A percentile compares a stretch with the other conserved stretches of the same genome.
These are phyloP conservation scores for Luehdorfia chinensis DNA, from an alignment of 1,140 invertebrate species.

Conservation along the genomic window DNA sequence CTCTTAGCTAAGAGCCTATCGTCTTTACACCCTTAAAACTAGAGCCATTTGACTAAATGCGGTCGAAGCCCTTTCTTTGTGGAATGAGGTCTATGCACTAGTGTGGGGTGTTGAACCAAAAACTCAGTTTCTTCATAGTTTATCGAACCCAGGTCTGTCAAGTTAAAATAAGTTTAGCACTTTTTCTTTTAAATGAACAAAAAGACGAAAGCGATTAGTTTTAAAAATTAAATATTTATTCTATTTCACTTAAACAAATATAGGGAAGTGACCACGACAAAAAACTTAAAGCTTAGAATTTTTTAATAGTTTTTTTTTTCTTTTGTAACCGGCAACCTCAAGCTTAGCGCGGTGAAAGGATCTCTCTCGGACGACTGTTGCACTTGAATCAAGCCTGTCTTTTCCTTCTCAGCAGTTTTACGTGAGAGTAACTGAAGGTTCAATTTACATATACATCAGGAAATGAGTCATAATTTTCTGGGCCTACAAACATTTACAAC, in stretches of 20 bases:
- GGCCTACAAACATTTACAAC: too few species aligned
- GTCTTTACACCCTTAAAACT: constrained; percentile 24
- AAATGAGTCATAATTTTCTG: too few species aligned
- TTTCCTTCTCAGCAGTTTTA: constrained; percentile 8
- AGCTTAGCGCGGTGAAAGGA: constrained; percentile 12
- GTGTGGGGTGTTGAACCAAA: constrained; percentile 14
- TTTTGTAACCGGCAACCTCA: constrained; percentile 2
- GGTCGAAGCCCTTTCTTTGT: constrained; percentile 29
- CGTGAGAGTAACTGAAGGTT: too few species aligned
- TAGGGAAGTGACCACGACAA: too few species aligned
- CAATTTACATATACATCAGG: too few species aligned
- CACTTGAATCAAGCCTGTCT: constrained; percentile 7
- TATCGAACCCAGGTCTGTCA: background rate
- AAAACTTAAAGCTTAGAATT: too few species aligned
- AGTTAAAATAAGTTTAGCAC: background rate
- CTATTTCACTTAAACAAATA: constrained; percentile 1
- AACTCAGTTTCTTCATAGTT: constrained; percentile 9
- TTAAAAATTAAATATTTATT: too few species aligned
- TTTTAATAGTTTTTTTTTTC: background rate
- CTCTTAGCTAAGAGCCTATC: too few species aligned
- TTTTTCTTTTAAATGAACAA: too few species aligned
- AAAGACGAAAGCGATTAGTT: too few species aligned
- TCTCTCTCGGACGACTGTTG: background rate
- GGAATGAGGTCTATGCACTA: constrained; percentile 30
- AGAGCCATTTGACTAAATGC: constrained; percentile 23